phyloP scores from a whole-genome alignment of 2,113 vertebrate genomes.

The Psittacula cyanocephala region DNA sequence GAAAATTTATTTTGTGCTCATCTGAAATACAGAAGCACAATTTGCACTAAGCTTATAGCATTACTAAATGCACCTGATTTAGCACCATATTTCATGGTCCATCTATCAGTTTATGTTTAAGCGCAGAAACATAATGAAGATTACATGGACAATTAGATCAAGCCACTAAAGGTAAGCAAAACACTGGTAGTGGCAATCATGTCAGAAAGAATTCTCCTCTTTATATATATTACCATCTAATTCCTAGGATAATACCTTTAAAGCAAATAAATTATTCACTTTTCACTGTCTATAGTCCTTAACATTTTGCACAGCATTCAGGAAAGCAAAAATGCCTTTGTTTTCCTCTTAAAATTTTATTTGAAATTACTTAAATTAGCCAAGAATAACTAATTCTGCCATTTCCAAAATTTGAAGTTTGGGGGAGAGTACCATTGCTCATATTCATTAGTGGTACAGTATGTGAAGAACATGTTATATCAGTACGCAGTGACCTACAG shows the following conservation, averaged over 20 bases:
- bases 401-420: neutral
- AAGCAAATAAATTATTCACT: neutral
- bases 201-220: neutral
- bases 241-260: neutral
- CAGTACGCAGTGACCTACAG: neutral
- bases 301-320: neutral
- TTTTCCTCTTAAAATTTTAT: neutral
- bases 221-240: neutral
- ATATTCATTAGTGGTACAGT: neutral
- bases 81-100: neutral
- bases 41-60: neutral
- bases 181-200: neutral
- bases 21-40: neutral
- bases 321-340: neutral
- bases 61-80: neutral
- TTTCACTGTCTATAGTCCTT: neutral
- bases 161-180: neutral
- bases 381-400: neutral
- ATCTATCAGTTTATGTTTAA: neutral
- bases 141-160: neutral
- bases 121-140: neutral
- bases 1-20: neutral
- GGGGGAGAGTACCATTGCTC: neutral
- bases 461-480: fast-evolving
- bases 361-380: neutral